These are phyloP conservation scores for Diabrotica virgifera DNA, from an alignment of 1,140 invertebrate species.

Conservation along the genomic window DNA sequence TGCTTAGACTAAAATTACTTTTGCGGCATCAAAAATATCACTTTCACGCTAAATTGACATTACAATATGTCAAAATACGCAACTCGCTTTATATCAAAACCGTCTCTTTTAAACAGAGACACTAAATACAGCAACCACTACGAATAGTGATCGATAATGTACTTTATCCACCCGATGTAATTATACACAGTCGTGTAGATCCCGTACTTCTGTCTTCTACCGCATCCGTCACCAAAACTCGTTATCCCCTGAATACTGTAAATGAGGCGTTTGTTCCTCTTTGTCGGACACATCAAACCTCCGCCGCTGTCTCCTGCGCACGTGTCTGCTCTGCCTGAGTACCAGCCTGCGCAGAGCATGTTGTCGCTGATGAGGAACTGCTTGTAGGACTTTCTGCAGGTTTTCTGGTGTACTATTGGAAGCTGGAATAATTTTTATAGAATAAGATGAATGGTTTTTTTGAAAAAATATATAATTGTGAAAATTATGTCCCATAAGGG, in stretches of 20 bases:
- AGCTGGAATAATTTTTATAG: slow-evolving; percentile 57
- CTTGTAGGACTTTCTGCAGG: slow-evolving; percentile 73
- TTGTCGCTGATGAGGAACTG: slow-evolving; percentile 81
- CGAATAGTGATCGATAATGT: slow-evolving; percentile 53
- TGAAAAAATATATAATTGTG: background rate
- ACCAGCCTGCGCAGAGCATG: slow-evolving; percentile 87
- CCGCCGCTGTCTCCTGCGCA: slow-evolving; percentile 90
- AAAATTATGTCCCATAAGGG: background rate
- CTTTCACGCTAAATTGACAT: no score
- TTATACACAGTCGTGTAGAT: slow-evolving; percentile 87
- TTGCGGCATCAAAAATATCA: no score
- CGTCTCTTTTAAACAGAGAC: no score
- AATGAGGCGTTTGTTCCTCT: slow-evolving; percentile 16
- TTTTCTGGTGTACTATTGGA: slow-evolving; percentile 73
- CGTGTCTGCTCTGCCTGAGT: slow-evolving; percentile 73
- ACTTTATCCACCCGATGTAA: slow-evolving; percentile 81
- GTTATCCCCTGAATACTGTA: slow-evolving; percentile 82
- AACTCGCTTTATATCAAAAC: no score
- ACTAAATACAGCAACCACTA: slow-evolving; percentile 8
- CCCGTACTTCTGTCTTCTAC: slow-evolving; percentile 84
- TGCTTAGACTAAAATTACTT: no score
- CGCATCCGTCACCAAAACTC: slow-evolving; percentile 92
- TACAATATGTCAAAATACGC: no score
- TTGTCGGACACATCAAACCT: slow-evolving; percentile 67
- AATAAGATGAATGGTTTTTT: no score